Percentiles rank a stretch among this genome's conserved stretches.
Conservation (phyloP, 2,113 vertebrate genomes). For the Neolamprologus caudopunctatus region DNA sequence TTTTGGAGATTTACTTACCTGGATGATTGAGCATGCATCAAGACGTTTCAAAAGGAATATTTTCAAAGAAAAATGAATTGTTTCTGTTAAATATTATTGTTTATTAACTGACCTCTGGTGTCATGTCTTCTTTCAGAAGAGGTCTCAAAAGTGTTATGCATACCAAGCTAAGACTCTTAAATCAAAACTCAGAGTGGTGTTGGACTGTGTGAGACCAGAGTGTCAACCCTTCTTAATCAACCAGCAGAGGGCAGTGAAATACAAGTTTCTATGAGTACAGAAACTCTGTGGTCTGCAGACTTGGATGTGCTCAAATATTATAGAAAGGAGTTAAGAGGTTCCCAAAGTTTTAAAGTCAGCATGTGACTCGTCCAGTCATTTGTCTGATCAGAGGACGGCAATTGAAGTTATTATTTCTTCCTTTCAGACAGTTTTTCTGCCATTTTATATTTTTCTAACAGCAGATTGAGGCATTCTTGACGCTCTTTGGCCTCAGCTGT, state of each 20-base stretch:
- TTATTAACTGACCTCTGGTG: background rate
- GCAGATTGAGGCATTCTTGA: accelerated
- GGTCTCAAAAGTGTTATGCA: background rate
- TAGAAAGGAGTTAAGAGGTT: background rate
- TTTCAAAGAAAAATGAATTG: background rate
- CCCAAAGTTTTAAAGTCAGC: background rate
- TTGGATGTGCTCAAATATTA: background rate
- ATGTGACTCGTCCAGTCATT: background rate
- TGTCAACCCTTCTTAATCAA: background rate
- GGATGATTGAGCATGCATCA: background rate
- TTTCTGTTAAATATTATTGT: background rate
- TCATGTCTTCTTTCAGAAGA: background rate
- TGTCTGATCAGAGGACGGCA: background rate
- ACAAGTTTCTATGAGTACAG: background rate
- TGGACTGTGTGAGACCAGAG: background rate
- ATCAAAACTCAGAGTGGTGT: background rate
- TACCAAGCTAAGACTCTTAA: background rate
- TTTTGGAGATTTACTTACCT: background rate
- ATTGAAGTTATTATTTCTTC: background rate
- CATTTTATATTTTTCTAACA: background rate
- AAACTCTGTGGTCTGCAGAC: background rate
- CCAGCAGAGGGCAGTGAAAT: constrained; percentile 27
- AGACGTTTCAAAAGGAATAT: background rate
- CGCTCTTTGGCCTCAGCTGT: background rate
- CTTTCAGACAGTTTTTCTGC: background rate